Conservation (phyloP, 2,888 invertebrate genomes). For the Oscheius onirici region DNA sequence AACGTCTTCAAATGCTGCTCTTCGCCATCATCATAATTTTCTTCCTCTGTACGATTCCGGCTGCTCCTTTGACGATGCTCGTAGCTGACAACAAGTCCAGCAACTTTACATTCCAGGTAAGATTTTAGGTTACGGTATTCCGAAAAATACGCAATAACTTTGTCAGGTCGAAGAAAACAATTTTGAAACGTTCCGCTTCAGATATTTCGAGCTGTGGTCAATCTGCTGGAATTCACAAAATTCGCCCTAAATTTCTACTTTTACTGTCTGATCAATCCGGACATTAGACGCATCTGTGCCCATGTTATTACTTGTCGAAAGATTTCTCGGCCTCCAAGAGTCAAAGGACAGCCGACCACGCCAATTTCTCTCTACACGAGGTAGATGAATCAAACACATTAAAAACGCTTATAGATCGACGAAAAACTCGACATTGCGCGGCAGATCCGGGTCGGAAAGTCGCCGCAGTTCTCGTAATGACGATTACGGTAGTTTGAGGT, state of each 20-base stretch:
- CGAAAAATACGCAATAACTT: no score
- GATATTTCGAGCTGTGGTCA: slow-evolving; percentile 74
- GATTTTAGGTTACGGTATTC: no score
- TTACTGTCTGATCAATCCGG: slow-evolving; percentile 70
- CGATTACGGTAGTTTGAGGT: slow-evolving; percentile 21
- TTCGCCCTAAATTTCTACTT: slow-evolving; percentile 76
- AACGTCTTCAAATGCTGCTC: slow-evolving; percentile 73
- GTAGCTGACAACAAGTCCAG: slow-evolving; percentile 71
- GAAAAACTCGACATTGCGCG: slow-evolving; percentile 53
- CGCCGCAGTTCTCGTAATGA: slow-evolving; percentile 35
- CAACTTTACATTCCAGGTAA: slow-evolving; percentile 67
- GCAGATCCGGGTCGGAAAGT: slow-evolving; percentile 28
- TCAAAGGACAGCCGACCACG: slow-evolving; percentile 59
- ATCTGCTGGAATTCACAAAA: slow-evolving; percentile 74
- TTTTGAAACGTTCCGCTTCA: slow-evolving; percentile 62
- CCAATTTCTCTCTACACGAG: slow-evolving; percentile 58
- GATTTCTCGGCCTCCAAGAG: slow-evolving; percentile 54
- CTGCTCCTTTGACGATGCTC: slow-evolving; percentile 73
- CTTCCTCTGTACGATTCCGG: slow-evolving; percentile 75
- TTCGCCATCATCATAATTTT: slow-evolving; percentile 75
- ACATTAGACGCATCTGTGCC: slow-evolving; percentile 63
- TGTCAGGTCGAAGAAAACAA: no score
- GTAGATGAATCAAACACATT: slow-evolving; percentile 27
- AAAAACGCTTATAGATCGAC: slow-evolving; percentile 39
- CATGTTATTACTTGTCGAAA: slow-evolving; percentile 63